These are phyloP conservation scores for Andrena trimmerana DNA, from an alignment of 2,888 invertebrate genomes.

Conservation along the genomic window DNA sequence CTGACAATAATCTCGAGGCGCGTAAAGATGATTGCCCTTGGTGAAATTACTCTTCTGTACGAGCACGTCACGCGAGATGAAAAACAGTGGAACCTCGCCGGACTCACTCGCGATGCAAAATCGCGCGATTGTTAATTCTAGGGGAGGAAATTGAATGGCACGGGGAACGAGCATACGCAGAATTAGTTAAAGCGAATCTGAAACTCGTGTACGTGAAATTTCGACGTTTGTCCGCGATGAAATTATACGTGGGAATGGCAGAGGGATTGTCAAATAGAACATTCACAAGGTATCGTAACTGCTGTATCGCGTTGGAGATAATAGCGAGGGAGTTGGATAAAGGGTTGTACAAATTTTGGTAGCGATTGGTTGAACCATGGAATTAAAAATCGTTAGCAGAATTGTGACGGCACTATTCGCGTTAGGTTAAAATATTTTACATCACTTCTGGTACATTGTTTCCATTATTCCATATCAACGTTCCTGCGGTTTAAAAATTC, in stretches of 20 bases:
- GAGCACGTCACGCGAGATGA: slow-evolving; percentile 8
- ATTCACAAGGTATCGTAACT: neutral
- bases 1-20: slow-evolving; percentile 59
- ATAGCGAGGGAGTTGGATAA: neutral
- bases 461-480: neutral
- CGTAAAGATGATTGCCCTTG: slow-evolving; percentile 64
- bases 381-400: slow-evolving; percentile 25
- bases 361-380: neutral
- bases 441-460: neutral
- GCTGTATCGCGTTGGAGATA: neutral
- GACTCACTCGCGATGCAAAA: neutral
- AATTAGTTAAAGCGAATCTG: neutral
- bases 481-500: neutral
- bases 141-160: neutral
- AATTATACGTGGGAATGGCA: slow-evolving; percentile 9
- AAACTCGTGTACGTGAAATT: neutral
- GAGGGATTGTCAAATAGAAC: slow-evolving; percentile 21
- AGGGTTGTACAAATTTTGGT: slow-evolving; percentile 19
- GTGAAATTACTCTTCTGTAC: slow-evolving; percentile 13
- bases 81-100: slow-evolving; percentile 1
- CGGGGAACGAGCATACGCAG: neutral
- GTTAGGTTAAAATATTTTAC: neutral
- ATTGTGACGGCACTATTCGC: neutral
- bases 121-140: slow-evolving; percentile 11
- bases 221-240: neutral